Conservation (phyloP, 2,113 vertebrate genomes). For the Caranx ignobilis region DNA sequence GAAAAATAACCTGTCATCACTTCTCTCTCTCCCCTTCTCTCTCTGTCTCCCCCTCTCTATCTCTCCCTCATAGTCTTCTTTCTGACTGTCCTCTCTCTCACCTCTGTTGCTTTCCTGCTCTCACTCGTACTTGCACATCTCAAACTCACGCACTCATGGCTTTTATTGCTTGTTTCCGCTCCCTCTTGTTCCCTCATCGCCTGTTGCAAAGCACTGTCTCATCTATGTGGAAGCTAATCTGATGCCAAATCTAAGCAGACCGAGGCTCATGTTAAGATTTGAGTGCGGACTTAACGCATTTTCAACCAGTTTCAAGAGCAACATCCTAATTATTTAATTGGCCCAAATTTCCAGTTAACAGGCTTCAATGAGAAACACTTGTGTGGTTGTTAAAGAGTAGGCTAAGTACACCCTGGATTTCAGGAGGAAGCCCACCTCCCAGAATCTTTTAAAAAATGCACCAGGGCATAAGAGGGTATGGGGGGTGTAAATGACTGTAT, state of each 20-base stretch:
- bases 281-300: neutral
- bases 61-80: constrained; percentile 19
- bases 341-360: neutral
- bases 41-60: constrained; percentile 54
- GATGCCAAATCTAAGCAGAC: neutral
- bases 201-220: neutral
- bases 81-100: constrained; percentile 38
- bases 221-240: neutral
- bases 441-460: neutral
- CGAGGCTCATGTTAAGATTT: neutral
- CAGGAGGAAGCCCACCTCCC: neutral
- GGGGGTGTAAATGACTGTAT: neutral
- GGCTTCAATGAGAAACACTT: neutral
- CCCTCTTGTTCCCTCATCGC: neutral
- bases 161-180: neutral
- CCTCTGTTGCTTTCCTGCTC: constrained; percentile 20
- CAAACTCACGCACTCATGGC: constrained; percentile 22
- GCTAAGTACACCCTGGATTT: neutral
- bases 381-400: neutral
- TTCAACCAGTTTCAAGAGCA: neutral
- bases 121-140: constrained; percentile 8
- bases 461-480: neutral
- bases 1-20: constrained; percentile 89
- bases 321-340: constrained; percentile 3
- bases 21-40: constrained; percentile 53